phyloP scores from a whole-genome alignment of 2,888 invertebrate species.

The Cantharis flavilabris region DNA sequence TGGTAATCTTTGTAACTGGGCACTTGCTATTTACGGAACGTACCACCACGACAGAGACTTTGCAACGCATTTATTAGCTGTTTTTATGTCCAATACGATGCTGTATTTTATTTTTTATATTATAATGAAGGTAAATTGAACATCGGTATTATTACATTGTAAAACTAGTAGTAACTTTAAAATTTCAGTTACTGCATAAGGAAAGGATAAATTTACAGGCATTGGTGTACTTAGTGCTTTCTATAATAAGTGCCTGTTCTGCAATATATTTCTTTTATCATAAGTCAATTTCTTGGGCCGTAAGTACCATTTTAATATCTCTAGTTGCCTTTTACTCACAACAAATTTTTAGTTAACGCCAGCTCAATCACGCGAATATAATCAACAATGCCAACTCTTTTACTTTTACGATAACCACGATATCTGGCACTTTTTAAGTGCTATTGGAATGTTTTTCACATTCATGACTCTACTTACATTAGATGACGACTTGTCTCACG shows the following conservation, averaged over 20 bases:
- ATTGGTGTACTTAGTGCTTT: conserved; percentile 65
- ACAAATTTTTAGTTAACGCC: conserved; percentile 63
- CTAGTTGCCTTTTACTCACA: neutral
- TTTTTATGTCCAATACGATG: conserved; percentile 82
- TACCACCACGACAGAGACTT: conserved; percentile 71
- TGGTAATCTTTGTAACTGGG: conserved; percentile 68
- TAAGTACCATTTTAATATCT: conserved; percentile 46
- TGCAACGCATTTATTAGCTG: conserved; percentile 76
- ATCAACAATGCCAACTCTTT: conserved; percentile 71
- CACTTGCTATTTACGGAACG: conserved; percentile 68
- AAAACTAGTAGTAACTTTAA: conserved; percentile 4
- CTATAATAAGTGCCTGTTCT: conserved; percentile 68
- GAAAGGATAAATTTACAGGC: conserved; percentile 69
- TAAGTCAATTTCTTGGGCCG: conserved; percentile 71
- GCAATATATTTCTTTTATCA: conserved; percentile 76
- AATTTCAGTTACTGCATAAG: conserved; percentile 61
- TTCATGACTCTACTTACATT: conserved; percentile 79
- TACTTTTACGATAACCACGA: conserved; percentile 83
- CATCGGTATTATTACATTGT: neutral
- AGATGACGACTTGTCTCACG: conserved; percentile 76
- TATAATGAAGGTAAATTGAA: conserved; percentile 71
- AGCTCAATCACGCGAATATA: conserved; percentile 74
- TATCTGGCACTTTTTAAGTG: conserved; percentile 82
- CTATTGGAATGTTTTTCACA: conserved; percentile 79
- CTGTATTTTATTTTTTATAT: conserved; percentile 82